phyloP scores from a whole-genome alignment of 2,113 vertebrate genomes.

The Macrotis lagotis region DNA sequence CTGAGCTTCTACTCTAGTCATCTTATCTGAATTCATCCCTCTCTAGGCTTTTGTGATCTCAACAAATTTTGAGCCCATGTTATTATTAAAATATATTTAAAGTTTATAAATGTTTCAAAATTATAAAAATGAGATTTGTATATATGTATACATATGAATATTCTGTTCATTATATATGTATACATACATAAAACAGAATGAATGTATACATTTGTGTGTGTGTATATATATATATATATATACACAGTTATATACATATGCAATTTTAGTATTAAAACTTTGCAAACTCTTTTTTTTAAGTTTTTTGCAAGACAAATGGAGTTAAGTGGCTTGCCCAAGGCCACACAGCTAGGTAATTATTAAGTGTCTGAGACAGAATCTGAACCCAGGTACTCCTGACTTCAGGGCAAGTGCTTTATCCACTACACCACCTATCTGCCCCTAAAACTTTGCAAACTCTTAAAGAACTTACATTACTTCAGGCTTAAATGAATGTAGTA shows the following conservation, averaged over 20 bases:
- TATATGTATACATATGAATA: not conserved
- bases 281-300: not conserved
- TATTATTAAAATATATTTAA: not conserved
- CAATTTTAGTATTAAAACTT: not conserved
- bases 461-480: not conserved
- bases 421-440: too few relatives aligned
- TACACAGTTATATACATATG: not conserved
- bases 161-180: not conserved
- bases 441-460: not conserved
- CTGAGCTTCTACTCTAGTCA: not conserved
- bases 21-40: not conserved
- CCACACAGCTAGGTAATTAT: too few relatives aligned
- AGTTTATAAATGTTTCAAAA: not conserved
- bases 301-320: too few relatives aligned
- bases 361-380: too few relatives aligned
- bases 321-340: too few relatives aligned
- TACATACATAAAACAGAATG: not conserved
- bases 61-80: not conserved
- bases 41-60: not conserved
- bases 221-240: not conserved
- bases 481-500: not conserved
- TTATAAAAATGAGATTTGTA: not conserved
- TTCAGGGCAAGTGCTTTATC: too few relatives aligned
- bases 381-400: too few relatives aligned
- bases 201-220: too few relatives aligned